A percentile compares a stretch with the other conserved stretches of the same genome.
Conservation (phyloP, 2,113 vertebrate species). For the Hippocampus abdominalis region DNA sequence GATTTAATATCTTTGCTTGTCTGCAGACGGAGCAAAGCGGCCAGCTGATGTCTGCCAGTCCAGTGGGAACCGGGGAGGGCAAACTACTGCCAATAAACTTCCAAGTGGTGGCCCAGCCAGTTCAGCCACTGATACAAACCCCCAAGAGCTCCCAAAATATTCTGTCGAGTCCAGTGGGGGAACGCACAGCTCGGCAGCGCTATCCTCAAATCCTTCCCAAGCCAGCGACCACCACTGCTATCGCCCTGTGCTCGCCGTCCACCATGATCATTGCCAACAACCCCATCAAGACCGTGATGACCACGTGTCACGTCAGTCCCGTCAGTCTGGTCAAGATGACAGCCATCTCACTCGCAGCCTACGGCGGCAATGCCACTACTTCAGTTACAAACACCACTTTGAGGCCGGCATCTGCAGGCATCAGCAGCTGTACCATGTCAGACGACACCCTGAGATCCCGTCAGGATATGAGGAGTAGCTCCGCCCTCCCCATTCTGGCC, state of each 20-base stretch:
- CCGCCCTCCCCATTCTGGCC: constrained; percentile 80
- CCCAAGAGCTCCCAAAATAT: constrained; percentile 86
- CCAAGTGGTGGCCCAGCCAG: constrained; percentile 91
- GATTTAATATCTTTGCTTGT: constrained; percentile 1
- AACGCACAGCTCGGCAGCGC: constrained; percentile 88
- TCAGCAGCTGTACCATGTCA: constrained; percentile 51
- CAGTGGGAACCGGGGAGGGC: constrained; percentile 80
- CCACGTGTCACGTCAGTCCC: constrained; percentile 85
- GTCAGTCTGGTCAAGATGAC: constrained; percentile 95
- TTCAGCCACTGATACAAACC: constrained; percentile 87
- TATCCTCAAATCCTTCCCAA: constrained; percentile 96
- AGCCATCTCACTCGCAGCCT: constrained; percentile 86
- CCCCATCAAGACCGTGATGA: constrained; percentile 91
- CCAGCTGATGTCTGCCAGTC: constrained; percentile 88
- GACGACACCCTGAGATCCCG: constrained; percentile 72
- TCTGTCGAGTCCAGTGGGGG: constrained; percentile 80
- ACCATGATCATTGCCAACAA: constrained; percentile 92
- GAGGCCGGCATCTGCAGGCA: constrained; percentile 78
- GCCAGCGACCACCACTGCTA: constrained; percentile 81
- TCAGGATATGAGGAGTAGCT: constrained; percentile 78
- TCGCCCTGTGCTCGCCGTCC: constrained; percentile 89
- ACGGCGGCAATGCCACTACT: constrained; percentile 59
- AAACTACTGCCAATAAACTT: constrained; percentile 93
- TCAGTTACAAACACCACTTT: constrained; percentile 67
- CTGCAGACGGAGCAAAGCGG: constrained; percentile 83